phyloP scores from a whole-genome alignment of 2,888 invertebrate genomes.

The Diloba caeruleocephala region DNA sequence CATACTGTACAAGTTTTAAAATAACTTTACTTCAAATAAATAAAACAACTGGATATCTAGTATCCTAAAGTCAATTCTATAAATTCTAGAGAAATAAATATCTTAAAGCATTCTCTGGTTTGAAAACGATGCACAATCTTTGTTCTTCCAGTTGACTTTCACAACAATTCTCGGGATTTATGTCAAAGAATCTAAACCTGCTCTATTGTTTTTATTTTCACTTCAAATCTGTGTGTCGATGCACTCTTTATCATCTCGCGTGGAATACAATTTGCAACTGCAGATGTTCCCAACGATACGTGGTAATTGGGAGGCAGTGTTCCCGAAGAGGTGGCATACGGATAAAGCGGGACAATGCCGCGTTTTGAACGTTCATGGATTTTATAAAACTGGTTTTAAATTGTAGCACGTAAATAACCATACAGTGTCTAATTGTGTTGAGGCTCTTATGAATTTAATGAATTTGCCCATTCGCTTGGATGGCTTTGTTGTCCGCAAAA shows the following conservation, averaged over 20 bases:
- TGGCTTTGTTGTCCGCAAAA: too few relatives aligned
- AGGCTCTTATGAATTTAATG: too few relatives aligned
- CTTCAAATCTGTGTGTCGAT: slow-evolving; percentile 70
- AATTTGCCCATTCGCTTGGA: too few relatives aligned
- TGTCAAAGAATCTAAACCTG: slow-evolving; percentile 42
- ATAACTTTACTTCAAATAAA: too few relatives aligned
- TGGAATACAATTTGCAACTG: slow-evolving; percentile 76
- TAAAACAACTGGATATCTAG: not conserved
- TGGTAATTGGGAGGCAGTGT: slow-evolving; percentile 77
- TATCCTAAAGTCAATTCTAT: slow-evolving; percentile 3
- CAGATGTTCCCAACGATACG: slow-evolving; percentile 84
- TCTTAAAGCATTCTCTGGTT: slow-evolving; percentile 1
- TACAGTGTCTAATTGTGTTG: too few relatives aligned
- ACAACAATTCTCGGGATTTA: slow-evolving; percentile 48
- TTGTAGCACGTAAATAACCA: too few relatives aligned
- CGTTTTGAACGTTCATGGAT: slow-evolving; percentile 28
- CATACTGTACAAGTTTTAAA: too few relatives aligned
- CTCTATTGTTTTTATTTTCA: slow-evolving; percentile 68
- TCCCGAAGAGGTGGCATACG: slow-evolving; percentile 17
- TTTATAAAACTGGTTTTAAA: too few relatives aligned
- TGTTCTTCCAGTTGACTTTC: slow-evolving; percentile 40
- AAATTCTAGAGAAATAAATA: slow-evolving; percentile 22
- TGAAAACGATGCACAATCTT: slow-evolving; percentile 31
- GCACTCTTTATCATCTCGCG: slow-evolving; percentile 71
- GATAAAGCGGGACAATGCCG: slow-evolving; percentile 31